These are phyloP conservation scores for Dilophus febrilis DNA, from an alignment of 2,888 invertebrate species.

Conservation along the genomic window DNA sequence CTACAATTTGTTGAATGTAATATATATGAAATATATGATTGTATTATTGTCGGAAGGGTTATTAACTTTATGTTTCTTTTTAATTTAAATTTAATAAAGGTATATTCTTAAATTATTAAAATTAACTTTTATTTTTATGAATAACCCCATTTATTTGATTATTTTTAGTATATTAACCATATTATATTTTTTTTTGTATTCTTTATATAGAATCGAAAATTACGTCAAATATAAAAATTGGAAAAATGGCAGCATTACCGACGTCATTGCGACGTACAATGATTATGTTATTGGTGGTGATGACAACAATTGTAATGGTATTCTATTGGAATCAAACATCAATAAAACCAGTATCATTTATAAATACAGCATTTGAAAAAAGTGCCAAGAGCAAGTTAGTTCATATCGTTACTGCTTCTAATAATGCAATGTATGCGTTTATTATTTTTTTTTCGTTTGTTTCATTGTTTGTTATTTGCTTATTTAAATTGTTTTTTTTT, in stretches of 20 bases:
- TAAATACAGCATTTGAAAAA: conserved; percentile 20
- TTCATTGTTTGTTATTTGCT: no score
- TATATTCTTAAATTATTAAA: no score
- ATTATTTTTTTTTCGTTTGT: no score
- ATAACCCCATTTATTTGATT: not conserved
- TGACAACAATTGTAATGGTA: conserved; percentile 37
- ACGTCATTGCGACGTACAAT: conserved; percentile 37
- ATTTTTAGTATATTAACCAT: not conserved
- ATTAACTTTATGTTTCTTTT: no score
- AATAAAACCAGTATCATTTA: conserved; percentile 29
- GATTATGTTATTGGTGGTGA: conserved; percentile 36
- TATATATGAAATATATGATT: no score
- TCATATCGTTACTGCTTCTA: not conserved
- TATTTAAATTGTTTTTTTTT: no score
- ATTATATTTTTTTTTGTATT: not conserved
- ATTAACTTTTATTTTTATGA: not conserved
- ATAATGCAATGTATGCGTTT: conserved; percentile 5
- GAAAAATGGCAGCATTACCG: conserved; percentile 28
- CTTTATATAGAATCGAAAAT: no score
- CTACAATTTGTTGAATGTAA: no score
- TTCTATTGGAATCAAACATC: conserved; percentile 44
- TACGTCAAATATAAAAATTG: not conserved
- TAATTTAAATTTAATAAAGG: no score
- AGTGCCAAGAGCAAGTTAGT: conserved; percentile 19
- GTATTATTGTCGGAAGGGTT: no score